phyloP scores from a whole-genome alignment of 2,888 invertebrate species.

The Polydrusus pterygomalis region DNA sequence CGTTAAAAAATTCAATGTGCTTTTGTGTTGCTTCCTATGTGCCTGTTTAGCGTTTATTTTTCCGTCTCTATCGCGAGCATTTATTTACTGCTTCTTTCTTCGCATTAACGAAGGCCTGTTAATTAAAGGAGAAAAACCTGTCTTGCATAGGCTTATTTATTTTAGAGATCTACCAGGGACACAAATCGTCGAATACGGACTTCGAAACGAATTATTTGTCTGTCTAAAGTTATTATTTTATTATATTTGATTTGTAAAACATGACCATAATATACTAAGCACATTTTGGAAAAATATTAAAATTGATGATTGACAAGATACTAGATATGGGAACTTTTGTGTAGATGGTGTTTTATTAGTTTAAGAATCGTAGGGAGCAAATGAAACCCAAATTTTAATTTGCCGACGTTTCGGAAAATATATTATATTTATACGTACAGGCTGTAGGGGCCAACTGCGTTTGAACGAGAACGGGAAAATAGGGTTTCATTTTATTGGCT shows the following conservation, averaged over 20 bases:
- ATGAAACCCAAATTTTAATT: no score
- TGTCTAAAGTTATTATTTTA: slow-evolving; percentile 26
- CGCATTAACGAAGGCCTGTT: slow-evolving; percentile 67
- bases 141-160: slow-evolving; percentile 64
- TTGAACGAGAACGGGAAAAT: no score
- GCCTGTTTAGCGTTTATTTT: slow-evolving; percentile 61
- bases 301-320: no score
- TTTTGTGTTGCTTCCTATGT: slow-evolving; percentile 55
- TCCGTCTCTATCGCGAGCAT: slow-evolving; percentile 58
- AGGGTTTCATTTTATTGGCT: no score
- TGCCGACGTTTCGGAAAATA: no score
- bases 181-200: slow-evolving; percentile 43
- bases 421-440: no score
- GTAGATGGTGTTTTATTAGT: no score
- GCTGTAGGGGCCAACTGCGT: no score
- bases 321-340: no score
- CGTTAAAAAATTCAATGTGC: slow-evolving; percentile 25
- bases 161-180: slow-evolving; percentile 64
- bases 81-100: slow-evolving; percentile 58
- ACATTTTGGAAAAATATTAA: no score
- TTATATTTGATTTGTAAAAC: background rate
- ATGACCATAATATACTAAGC: background rate
- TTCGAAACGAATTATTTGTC: slow-evolving; percentile 54
- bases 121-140: slow-evolving; percentile 67
- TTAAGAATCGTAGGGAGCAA: no score